These are phyloP conservation scores for Drosophila mayaguana DNA, from an alignment of 2,888 invertebrate species.

Conservation along the genomic window DNA sequence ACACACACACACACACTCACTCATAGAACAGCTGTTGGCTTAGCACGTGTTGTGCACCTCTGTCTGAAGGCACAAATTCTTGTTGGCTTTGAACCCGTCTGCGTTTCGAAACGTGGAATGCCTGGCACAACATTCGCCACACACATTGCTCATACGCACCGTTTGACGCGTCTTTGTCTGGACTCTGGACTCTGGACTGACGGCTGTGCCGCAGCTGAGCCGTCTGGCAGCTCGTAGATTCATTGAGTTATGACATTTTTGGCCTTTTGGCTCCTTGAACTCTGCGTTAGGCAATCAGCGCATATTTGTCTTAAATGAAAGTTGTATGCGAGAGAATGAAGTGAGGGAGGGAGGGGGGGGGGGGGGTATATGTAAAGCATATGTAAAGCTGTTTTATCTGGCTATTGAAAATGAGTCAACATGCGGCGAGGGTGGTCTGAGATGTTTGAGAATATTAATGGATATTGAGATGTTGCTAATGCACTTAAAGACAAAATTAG, in stretches of 20 bases:
- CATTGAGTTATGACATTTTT: constrained; percentile 12
- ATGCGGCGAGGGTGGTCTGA: background rate
- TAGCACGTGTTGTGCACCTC: constrained; percentile 45
- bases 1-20: background rate
- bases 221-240: constrained; percentile 21
- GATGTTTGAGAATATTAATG: background rate
- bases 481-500: background rate
- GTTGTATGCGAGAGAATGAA: background rate
- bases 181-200: constrained; percentile 2
- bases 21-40: constrained; percentile 43
- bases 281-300: background rate
- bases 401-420: background rate
- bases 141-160: constrained; percentile 69
- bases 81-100: constrained; percentile 31
- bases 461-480: background rate
- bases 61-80: background rate
- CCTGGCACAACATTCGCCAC: constrained; percentile 19
- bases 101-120: constrained; percentile 40
- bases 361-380: background rate
- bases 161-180: constrained; percentile 54
- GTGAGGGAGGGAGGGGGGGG: background rate
- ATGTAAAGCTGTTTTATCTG: background rate
- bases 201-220: background rate
- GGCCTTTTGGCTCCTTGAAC: background rate
- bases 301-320: constrained; percentile 7